Evolutionary conservation across 2,113 vertebrate genomes (phyloP), one percentile per base, ranked within the genome.

Genomic region (Willisornis vidua): DNA sequence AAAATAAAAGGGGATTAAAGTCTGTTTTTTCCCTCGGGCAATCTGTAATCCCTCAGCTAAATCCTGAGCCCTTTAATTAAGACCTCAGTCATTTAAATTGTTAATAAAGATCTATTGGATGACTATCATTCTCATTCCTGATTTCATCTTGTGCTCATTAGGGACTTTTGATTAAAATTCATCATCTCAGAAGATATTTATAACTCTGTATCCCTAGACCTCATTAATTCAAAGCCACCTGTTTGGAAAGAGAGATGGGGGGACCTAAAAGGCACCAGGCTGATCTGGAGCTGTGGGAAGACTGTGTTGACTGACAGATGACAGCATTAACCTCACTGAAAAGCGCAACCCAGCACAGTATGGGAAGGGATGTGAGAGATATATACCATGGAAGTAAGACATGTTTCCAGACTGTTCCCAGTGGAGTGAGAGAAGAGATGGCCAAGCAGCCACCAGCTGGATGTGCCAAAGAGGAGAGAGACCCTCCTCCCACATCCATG

Each of bases 151-250:
- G n/a, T 80, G 71, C 91, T 96, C 17, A 2, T 94, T 95, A 97
- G 71, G 74, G 67, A 68, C 62, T 88, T 35, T 82, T 94, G 91
- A 96, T 96, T 93, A 96, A 96, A 96, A 97, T 95, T 91, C 82
- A 94, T 95, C 51, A 90, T 91, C 79, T 96, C 63, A 83, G 87
- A 94, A 93, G 94, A 80, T 94, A 97, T 94, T 97, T 96, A 91
- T 93, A 96, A 85, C 82, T 82, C 67, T 79, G 59, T 70, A 73
- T 83, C 85, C 83, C 63, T 83, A 79, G 87, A 63, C 59, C 46
- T 93, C 67, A 76, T 96, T 95, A 91, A 87, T 95, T 77, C 59
- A 35, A 48, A 84, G 59, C 75, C 92, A 94, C 85, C 82, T 94
- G 87, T 89, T 91, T 85, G 82, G 79, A 84, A 79, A 46, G 75